Conservation (phyloP, 92 coral and sea anemone species). For the Muricea muricata region DNA sequence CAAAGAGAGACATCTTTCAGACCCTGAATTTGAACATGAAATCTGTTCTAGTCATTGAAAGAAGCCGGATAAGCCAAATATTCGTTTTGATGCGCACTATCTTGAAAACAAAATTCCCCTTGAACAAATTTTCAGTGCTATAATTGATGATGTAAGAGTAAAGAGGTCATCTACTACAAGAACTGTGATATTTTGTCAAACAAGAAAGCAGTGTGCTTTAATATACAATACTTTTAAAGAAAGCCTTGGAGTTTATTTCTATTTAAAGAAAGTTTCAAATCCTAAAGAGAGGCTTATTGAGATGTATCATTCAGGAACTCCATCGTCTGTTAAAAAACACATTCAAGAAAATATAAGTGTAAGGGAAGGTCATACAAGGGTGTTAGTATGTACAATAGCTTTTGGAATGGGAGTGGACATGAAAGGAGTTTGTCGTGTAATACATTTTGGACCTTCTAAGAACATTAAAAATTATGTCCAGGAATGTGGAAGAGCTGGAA, state of each 20-base stretch:
- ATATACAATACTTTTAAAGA: slow-evolving; percentile 37
- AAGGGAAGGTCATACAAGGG: slow-evolving; percentile 5
- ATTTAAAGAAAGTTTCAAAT: not conserved
- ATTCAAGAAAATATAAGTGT: not conserved
- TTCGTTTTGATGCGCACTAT: not conserved
- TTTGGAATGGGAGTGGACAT: no score
- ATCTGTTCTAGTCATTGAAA: not conserved
- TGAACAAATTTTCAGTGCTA: not conserved
- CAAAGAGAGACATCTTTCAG: not conserved
- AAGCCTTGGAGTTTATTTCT: slow-evolving; percentile 42
- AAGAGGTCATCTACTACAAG: not conserved
- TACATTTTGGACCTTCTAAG: no score
- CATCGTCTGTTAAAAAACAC: not conserved
- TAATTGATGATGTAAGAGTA: not conserved
- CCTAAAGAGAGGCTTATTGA: not conserved
- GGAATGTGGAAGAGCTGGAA: no score
- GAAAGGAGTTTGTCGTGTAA: not conserved
- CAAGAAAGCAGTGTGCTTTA: slow-evolving; percentile 56
- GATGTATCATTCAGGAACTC: not conserved
- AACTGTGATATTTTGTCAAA: slow-evolving; percentile 60
- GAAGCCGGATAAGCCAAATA: not conserved
- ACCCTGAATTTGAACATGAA: not conserved
- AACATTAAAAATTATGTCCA: no score
- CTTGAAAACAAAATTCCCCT: not conserved
- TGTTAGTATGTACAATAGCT: not conserved